Evolutionary conservation across 2,888 invertebrate genomes (phyloP), one percentile per base, ranked within the genome.

Genomic region (Drosophila acutilabella): DNA sequence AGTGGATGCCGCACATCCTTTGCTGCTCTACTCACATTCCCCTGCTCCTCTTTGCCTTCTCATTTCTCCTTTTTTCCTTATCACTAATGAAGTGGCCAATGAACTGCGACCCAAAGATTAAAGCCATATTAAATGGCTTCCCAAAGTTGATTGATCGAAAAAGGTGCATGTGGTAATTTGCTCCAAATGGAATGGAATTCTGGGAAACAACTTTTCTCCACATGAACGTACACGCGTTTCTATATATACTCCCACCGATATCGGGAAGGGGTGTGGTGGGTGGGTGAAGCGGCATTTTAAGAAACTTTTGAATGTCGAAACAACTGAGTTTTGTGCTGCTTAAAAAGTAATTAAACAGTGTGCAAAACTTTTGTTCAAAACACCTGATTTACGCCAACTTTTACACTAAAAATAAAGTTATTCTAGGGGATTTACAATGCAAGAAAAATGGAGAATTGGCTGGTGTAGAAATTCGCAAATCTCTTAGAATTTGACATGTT

Each of bases 1-100:
- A 83, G 85, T 87, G 83, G 79, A 54, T 87, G 74, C 79, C 81
- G 71, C 73, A 86, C 64, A 78, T 86, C 81, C 81, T 71, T 58
- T 66, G 58, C 51, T 45, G 14, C 26, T 10, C 10, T 1, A 8
- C 16, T 10, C 16, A 20, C 10, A 2, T 7, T 2, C 23, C 36
- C 30, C 11, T 14, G 11, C n/a, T 36, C 14, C 20, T 3, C 14
- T 26, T 26, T 56, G 20, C 48, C 58, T 13, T 30, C 30, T 30
- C 30, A 8, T 30, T 30, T 7, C 30, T 30, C 36, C 36, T 4
- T 36, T 36, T 20, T 16, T 65, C 78, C 80, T 85, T 78, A 82
- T 80, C 85, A 81, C 88, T 83, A 83, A 87, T 87, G 82, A 83
- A 83, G 85, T 82, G 82, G 80, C 83, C 86, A 88, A 88, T 84